Evolutionary conservation across 2,888 invertebrate species (phyloP).

Genomic region (Ormyrus labotus): DNA sequence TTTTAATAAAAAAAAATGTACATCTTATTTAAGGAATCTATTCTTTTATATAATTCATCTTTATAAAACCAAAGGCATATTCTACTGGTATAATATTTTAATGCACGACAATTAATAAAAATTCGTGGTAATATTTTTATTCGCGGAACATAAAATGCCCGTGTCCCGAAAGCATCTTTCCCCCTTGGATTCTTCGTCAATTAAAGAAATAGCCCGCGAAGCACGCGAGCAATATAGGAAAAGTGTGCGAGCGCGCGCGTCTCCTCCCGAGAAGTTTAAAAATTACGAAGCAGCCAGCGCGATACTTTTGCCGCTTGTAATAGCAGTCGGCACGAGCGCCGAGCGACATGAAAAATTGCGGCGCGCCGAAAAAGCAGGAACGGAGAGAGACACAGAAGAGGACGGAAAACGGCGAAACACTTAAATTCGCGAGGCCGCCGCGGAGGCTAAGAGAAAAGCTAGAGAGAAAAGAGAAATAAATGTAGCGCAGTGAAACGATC

Average conservation of each 20-base stretch:
- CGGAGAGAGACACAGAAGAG: conserved; percentile 4
- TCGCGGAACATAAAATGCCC: too few species aligned
- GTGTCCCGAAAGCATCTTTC: too few species aligned
- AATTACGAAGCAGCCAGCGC: conserved; percentile 23
- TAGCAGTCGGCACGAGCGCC: background rate
- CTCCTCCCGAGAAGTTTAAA: background rate
- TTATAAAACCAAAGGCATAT: too few species aligned
- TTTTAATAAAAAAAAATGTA: too few species aligned
- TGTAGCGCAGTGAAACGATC: conserved; percentile 55
- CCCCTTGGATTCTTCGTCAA: background rate
- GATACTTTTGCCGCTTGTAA: conserved; percentile 30
- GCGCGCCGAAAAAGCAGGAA: conserved; percentile 33
- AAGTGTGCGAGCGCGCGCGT: background rate
- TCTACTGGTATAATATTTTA: too few species aligned
- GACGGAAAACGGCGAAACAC: conserved; percentile 18
- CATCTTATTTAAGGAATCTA: too few species aligned
- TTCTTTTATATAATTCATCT: too few species aligned
- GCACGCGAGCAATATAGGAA: background rate
- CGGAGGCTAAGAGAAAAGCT: conserved; percentile 27
- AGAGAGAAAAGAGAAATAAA: conserved; percentile 51
- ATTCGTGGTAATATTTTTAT: too few species aligned
- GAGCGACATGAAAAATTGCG: conserved; percentile 36
- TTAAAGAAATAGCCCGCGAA: conserved; percentile 2
- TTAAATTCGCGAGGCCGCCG: conserved; percentile 23
- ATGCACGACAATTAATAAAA: too few species aligned